These are phyloP conservation scores for Tachysurus vachellii DNA, from an alignment of 2,113 vertebrate species.

Conservation along the genomic window DNA sequence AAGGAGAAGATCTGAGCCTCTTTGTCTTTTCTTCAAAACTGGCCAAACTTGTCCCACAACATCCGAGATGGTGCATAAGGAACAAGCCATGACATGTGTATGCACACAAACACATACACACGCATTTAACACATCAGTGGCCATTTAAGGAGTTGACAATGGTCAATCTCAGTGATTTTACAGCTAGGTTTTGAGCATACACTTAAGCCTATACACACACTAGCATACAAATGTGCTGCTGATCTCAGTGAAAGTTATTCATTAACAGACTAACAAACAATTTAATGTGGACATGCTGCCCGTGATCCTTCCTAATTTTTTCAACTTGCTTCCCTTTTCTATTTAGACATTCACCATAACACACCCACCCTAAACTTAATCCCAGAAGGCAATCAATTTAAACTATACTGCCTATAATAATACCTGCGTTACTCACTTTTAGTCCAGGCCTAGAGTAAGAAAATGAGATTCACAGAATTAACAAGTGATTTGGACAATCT, in stretches of 20 bases:
- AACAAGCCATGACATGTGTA: conserved; percentile 66
- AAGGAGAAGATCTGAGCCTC: conserved; percentile 14
- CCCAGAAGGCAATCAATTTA: conserved; percentile 1
- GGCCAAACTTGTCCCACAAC: conserved; percentile 59
- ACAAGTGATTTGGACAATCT: background rate
- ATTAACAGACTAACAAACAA: conserved; percentile 27
- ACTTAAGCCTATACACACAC: background rate
- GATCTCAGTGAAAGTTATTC: conserved; percentile 49
- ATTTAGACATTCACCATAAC: background rate
- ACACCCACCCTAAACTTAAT: background rate
- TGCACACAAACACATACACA: conserved; percentile 25
- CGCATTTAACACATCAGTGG: conserved; percentile 44
- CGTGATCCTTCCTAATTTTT: background rate
- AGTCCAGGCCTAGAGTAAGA: background rate
- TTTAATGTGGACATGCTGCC: background rate
- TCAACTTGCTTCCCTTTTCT: background rate
- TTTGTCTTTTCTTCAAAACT: conserved; percentile 59
- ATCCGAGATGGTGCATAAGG: conserved; percentile 20
- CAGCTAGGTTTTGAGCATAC: conserved; percentile 32
- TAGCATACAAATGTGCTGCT: background rate
- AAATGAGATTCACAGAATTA: background rate
- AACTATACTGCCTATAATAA: background rate
- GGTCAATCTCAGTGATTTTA: conserved; percentile 55
- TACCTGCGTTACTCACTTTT: background rate
- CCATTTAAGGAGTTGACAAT: background rate